Evolutionary conservation across 2,888 invertebrate species (phyloP).

Genomic region (Habroteleia sp.): DNA sequence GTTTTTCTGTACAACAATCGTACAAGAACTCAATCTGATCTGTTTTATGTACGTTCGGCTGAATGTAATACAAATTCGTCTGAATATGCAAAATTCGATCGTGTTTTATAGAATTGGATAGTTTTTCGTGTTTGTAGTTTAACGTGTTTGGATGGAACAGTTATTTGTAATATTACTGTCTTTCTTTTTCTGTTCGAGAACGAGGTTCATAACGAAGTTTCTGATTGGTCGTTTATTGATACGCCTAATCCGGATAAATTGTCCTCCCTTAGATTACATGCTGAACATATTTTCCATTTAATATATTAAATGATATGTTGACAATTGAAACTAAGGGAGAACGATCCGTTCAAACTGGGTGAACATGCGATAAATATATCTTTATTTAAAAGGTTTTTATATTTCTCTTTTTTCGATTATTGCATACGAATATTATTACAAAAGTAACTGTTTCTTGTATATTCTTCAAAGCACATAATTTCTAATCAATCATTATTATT

Average conservation of each 20-base stretch:
- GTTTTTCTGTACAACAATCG: too few relatives aligned
- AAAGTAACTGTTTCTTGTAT: constrained; percentile 24
- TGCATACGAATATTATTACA: constrained; percentile 13
- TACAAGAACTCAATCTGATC: neutral
- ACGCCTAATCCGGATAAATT: too few relatives aligned
- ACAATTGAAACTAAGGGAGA: too few relatives aligned
- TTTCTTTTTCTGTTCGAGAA: neutral
- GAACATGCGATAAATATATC: too few relatives aligned
- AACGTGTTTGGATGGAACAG: neutral
- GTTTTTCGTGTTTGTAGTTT: neutral
- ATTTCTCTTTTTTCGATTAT: constrained; percentile 1
- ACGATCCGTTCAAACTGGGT: too few relatives aligned
- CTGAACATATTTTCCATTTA: too few relatives aligned
- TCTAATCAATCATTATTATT: too few relatives aligned
- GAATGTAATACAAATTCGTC: too few relatives aligned
- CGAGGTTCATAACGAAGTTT: constrained; percentile 16
- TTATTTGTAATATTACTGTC: neutral
- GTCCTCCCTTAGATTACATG: too few relatives aligned
- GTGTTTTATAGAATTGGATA: constrained; percentile 13
- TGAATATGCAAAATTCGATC: too few relatives aligned
- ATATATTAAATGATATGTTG: too few relatives aligned
- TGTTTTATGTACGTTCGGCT: neutral
- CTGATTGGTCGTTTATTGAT: constrained; percentile 1
- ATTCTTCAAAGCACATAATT: constrained; percentile 25
- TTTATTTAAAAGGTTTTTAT: too few relatives aligned